Conservation (phyloP, 2,797 vertebrate species). For the Anguilla obscura region DNA sequence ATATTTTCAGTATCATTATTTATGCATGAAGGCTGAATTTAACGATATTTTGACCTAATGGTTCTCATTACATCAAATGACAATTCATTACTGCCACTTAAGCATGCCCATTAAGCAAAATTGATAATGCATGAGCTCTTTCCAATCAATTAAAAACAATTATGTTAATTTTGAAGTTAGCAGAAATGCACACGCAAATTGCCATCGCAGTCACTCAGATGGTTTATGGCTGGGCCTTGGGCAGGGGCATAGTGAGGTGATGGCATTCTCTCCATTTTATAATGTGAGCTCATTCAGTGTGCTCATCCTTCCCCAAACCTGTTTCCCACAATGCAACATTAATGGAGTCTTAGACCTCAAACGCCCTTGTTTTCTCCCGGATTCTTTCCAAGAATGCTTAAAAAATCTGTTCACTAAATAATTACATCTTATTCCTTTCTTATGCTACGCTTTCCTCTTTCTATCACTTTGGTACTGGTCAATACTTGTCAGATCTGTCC, state of each 20-base stretch:
- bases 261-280: background rate
- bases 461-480: too few species aligned
- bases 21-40: background rate
- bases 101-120: background rate
- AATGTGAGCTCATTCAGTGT: background rate
- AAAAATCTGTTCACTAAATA: background rate
- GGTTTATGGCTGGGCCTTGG: background rate
- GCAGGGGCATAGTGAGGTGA: background rate
- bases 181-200: background rate
- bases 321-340: background rate
- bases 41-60: conserved; percentile 18
- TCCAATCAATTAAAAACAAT: conserved; percentile 13
- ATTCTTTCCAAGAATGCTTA: background rate
- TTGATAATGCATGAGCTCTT: conserved; percentile 14
- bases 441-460: too few species aligned
- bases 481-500: too few species aligned
- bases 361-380: background rate
- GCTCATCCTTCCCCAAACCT: background rate
- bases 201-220: background rate
- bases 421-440: background rate
- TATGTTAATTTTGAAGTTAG: conserved; percentile 1
- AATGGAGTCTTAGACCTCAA: background rate
- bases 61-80: conserved; percentile 8
- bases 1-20: background rate
- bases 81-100: conserved; percentile 14